Evolutionary conservation across 2,797 vertebrate genomes (phyloP), one percentile per base, ranked within the genome.

Genomic region (Pitangus sulphuratus): DNA sequence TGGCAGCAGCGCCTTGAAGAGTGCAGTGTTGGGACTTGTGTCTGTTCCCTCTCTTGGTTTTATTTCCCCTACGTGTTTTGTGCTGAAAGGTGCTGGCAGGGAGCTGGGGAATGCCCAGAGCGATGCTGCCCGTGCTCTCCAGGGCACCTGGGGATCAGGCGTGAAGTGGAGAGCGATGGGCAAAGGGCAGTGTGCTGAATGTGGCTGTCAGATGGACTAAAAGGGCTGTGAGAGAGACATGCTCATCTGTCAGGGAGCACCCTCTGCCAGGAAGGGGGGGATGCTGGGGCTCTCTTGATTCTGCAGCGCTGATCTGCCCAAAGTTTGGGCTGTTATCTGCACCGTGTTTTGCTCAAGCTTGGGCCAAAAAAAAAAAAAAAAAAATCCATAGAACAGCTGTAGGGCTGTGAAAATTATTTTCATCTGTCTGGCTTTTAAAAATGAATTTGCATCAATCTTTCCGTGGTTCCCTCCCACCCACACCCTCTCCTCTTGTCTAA

Each of bases 361-460:
- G 44, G 65, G 95, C 95, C 95, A 97, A 97, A 62, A 69, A 66
- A 47, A 97, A 77, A 47, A 97, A 77, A 96, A 97, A 80, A 95
- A 96, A 97, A 97, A 97, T 76, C 96, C 85, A 51, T 77, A 75
- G 72, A 96, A 95, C 97, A 98, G 97, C 98, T 98, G 97, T 98
- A 97, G 83, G 84, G 78, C 91, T 97, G 95, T 94, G 96, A 97
- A 98, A 98, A 98, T 98, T 96, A 97, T 97, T 98, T 98, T 98
- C 98, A 98, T 97, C 95, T 98, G 98, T 98, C 97, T 98, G 97
- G 97, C 96, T 97, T 97, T 97, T 97, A 94, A 92, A 90, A 93
- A 93, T 94, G 96, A 97, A 97, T 97, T 98, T 97, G 91, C 93
- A 97, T 98, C 97, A 98, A 94, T 98, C 96, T 98, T 98, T 98